Evolutionary conservation across 2,797 vertebrate genomes (phyloP).

Genomic region (Microctenopoma lineatum): DNA sequence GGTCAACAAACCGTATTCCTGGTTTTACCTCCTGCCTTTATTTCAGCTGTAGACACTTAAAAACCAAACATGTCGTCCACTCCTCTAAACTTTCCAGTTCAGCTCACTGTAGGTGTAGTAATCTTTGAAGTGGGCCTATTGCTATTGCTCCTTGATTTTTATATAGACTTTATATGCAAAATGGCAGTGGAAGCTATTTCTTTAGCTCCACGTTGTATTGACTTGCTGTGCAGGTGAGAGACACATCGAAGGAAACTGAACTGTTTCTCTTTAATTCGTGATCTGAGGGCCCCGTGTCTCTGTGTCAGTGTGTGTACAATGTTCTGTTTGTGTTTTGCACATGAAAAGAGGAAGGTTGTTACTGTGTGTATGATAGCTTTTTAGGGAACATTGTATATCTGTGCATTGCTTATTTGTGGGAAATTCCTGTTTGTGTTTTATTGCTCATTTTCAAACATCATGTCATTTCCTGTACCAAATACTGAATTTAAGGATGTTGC

Average conservation of each 20-base stretch:
- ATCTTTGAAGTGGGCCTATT: slow-evolving; percentile 53
- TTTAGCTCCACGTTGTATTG: slow-evolving; percentile 45
- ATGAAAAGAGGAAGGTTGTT: slow-evolving; percentile 55
- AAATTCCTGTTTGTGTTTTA: slow-evolving; percentile 69
- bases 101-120: slow-evolving; percentile 44
- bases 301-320: slow-evolving; percentile 52
- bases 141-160: slow-evolving; percentile 61
- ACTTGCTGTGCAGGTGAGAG: slow-evolving; percentile 52
- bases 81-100: slow-evolving; percentile 54
- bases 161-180: slow-evolving; percentile 79
- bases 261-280: slow-evolving; percentile 51
- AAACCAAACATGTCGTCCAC: slow-evolving; percentile 56
- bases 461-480: slow-evolving; percentile 78
- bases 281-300: slow-evolving; percentile 64
- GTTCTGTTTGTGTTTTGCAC: slow-evolving; percentile 66
- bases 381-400: slow-evolving; percentile 63
- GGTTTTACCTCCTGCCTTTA: slow-evolving; percentile 71
- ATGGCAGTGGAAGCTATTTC: slow-evolving; percentile 55
- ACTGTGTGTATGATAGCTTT: slow-evolving; percentile 63
- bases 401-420: slow-evolving; percentile 72
- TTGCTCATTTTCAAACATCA: slow-evolving; percentile 61
- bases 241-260: slow-evolving; percentile 52
- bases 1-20: slow-evolving; percentile 55
- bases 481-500: slow-evolving; percentile 55
- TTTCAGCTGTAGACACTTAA: slow-evolving; percentile 59